A percentile compares a stretch with the other conserved stretches of the same genome.
Conservation (phyloP, 2,888 invertebrate species). For the Eilema depressum region DNA sequence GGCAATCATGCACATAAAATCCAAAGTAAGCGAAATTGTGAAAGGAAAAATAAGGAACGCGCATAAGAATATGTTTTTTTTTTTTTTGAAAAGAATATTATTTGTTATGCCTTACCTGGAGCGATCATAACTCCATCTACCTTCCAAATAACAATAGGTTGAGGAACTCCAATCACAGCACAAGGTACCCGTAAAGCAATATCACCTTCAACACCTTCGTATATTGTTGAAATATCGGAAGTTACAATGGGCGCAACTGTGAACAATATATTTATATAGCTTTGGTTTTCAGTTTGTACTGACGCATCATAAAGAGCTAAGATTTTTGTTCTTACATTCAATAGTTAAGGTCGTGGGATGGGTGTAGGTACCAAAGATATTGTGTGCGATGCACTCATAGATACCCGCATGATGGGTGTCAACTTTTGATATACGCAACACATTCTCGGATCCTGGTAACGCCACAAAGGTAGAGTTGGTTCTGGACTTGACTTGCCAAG, state of each 20-base stretch:
- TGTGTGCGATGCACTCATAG: slow-evolving; percentile 35
- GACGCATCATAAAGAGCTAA: too few relatives aligned
- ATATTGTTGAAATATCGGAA: slow-evolving; percentile 7
- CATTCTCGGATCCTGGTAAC: slow-evolving; percentile 4
- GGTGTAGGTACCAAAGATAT: slow-evolving; percentile 17
- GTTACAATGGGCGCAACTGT: slow-evolving; percentile 26
- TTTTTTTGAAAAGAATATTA: too few relatives aligned
- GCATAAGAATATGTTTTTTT: too few relatives aligned
- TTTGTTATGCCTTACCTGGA: slow-evolving; percentile 18
- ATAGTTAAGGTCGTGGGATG: slow-evolving; percentile 26
- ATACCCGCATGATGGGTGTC: slow-evolving; percentile 23
- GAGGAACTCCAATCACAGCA: slow-evolving; percentile 30
- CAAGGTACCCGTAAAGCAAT: slow-evolving; percentile 39
- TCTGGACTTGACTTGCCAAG: slow-evolving; percentile 25
- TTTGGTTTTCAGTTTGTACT: too few relatives aligned
- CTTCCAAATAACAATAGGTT: slow-evolving; percentile 37
- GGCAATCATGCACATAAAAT: too few relatives aligned
- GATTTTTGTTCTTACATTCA: slow-evolving; percentile 30
- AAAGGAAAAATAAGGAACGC: too few relatives aligned
- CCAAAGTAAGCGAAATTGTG: too few relatives aligned
- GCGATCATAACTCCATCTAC: background rate
- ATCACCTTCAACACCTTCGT: slow-evolving; percentile 35
- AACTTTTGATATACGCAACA: slow-evolving; percentile 15
- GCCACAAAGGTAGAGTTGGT: background rate
- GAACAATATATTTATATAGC: background rate